A percentile compares a stretch with the other conserved stretches of the same genome.
Conservation (phyloP, 2,888 invertebrate genomes). For the Amphipyra berbera region DNA sequence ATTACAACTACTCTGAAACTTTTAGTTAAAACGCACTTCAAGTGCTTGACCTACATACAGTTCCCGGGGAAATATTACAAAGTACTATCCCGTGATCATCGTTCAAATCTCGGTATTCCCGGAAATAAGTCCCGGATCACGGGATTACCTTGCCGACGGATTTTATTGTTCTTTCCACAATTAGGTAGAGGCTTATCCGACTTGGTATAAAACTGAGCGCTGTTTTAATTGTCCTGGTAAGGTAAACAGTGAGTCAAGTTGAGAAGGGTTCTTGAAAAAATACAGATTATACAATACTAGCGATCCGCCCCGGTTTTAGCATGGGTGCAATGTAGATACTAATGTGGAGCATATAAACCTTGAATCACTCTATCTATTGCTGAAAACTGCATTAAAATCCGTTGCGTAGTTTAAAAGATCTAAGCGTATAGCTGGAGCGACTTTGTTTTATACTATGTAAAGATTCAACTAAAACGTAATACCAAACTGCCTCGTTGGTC, state of each 20-base stretch:
- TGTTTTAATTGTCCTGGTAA: conserved; percentile 43
- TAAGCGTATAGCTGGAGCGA: too few species aligned
- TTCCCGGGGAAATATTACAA: conserved; percentile 50
- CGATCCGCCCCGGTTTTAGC: too few species aligned
- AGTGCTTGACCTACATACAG: conserved; percentile 59
- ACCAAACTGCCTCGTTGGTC: too few species aligned
- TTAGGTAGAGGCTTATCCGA: conserved; percentile 44
- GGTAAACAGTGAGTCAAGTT: conserved; percentile 22
- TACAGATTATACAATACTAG: background rate
- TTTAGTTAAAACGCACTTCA: conserved; percentile 47
- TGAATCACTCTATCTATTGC: too few species aligned
- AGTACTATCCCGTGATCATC: conserved; percentile 44
- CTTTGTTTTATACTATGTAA: too few species aligned
- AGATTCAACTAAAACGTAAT: too few species aligned
- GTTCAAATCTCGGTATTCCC: conserved; percentile 52
- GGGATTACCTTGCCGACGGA: conserved; percentile 50
- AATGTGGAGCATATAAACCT: too few species aligned
- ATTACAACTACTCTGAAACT: conserved; percentile 42
- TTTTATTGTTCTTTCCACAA: conserved; percentile 59
- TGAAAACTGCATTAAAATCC: too few species aligned
- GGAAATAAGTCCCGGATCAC: conserved; percentile 55
- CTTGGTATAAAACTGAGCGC: conserved; percentile 37
- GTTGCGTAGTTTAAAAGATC: too few species aligned
- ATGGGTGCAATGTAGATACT: too few species aligned
- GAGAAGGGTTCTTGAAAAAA: conserved; percentile 10